phyloP scores from a whole-genome alignment of 2,113 vertebrate genomes.

The Regulus satrapa region DNA sequence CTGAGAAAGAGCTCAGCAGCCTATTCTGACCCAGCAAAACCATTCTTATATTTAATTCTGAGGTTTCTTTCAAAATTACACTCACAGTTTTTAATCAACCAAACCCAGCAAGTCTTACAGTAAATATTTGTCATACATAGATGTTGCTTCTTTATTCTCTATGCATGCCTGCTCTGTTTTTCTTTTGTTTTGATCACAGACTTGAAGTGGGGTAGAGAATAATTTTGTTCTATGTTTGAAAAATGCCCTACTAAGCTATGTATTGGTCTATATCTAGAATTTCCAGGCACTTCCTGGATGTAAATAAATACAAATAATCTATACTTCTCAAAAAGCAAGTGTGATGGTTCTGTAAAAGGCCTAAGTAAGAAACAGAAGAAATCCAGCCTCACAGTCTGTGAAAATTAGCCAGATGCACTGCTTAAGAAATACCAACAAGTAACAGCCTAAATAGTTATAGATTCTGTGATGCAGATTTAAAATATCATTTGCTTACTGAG shows the following conservation, averaged over 20 bases:
- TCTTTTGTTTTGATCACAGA: not conserved
- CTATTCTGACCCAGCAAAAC: not conserved
- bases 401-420: not conserved
- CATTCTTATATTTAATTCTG: not conserved
- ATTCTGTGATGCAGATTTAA: not conserved
- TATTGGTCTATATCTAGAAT: not conserved
- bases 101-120: not conserved
- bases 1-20: not conserved
- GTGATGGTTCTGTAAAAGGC: not conserved
- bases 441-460: not conserved
- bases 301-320: not conserved
- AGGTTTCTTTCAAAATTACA: not conserved
- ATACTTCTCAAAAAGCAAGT: not conserved
- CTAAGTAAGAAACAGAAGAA: not conserved
- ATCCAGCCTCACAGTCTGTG: not conserved
- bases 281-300: not conserved
- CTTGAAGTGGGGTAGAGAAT: not conserved
- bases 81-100: not conserved
- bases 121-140: not conserved
- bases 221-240: not conserved
- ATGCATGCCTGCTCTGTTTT: not conserved
- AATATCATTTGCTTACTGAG: not conserved
- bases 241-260: not conserved
- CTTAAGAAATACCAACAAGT: not conserved
- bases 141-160: not conserved